These are phyloP conservation scores for Ifrita kowaldi DNA, from an alignment of 2,113 vertebrate genomes.

Conservation along the genomic window DNA sequence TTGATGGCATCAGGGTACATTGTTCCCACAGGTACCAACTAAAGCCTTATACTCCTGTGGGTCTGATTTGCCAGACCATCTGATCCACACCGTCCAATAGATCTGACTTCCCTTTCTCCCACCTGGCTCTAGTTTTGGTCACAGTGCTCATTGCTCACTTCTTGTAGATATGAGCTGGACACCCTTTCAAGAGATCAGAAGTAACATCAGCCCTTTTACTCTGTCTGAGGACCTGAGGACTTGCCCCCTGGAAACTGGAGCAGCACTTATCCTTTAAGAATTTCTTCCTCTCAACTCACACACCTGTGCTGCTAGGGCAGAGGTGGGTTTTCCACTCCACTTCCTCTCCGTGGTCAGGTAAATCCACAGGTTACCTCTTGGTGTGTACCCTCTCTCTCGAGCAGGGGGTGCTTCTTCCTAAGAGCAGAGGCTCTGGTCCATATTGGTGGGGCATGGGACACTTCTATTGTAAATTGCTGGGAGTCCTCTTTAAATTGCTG, in stretches of 20 bases:
- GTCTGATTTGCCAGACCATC: background rate
- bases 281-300: background rate
- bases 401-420: background rate
- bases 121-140: background rate
- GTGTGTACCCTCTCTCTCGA: background rate
- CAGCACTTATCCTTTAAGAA: background rate
- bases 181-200: background rate
- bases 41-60: background rate
- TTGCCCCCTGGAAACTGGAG: background rate
- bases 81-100: background rate
- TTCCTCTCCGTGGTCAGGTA: background rate
- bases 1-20: background rate
- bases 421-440: background rate
- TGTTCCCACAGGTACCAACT: background rate
- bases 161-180: background rate
- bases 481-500: background rate
- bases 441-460: background rate
- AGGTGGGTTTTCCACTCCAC: background rate
- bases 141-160: background rate
- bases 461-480: background rate
- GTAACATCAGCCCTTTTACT: background rate
- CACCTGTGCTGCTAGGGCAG: background rate
- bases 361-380: background rate
- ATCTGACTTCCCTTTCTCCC: background rate
- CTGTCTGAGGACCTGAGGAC: background rate